Evolutionary conservation across 2,113 vertebrate genomes (phyloP).

Genomic region (Myxocyprinus asiaticus): DNA sequence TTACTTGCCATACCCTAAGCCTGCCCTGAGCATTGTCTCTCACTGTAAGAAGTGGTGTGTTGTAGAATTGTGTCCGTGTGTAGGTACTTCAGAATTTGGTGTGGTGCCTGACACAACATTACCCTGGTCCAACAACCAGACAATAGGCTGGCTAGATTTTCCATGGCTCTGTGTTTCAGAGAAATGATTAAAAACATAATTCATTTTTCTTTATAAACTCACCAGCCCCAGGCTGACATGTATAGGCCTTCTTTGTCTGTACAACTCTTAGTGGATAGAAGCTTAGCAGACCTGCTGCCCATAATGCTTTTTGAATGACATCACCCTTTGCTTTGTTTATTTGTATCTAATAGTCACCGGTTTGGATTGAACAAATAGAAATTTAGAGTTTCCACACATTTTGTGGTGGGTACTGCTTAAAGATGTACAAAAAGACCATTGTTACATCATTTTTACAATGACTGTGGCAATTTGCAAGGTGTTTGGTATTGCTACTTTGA

Average conservation of each 20-base stretch:
- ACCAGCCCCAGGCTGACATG: conserved; percentile 3
- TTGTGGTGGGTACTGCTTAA: no score
- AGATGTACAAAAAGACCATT: no score
- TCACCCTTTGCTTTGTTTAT: not conserved
- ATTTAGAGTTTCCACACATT: no score
- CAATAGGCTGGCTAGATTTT: conserved; percentile 8
- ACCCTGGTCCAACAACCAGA: conserved; percentile 19
- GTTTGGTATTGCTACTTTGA: not conserved
- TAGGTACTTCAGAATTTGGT: conserved; percentile 12
- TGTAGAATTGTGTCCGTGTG: not conserved
- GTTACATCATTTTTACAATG: no score
- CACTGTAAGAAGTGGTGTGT: no score
- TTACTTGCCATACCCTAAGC: no score
- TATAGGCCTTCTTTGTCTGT: conserved; percentile 6
- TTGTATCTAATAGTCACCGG: not conserved
- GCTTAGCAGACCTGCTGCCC: not conserved
- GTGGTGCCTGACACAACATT: not conserved
- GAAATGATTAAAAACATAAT: not conserved
- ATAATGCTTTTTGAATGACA: conserved; percentile 1
- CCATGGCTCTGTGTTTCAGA: no score
- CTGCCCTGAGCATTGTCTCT: no score
- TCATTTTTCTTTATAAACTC: conserved; percentile 12
- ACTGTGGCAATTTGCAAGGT: no score
- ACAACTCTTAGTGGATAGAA: conserved; percentile 10
- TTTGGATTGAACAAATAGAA: not conserved